Evolutionary conservation across 2,888 invertebrate genomes (phyloP).

Genomic region (Dendrolimus pini): DNA sequence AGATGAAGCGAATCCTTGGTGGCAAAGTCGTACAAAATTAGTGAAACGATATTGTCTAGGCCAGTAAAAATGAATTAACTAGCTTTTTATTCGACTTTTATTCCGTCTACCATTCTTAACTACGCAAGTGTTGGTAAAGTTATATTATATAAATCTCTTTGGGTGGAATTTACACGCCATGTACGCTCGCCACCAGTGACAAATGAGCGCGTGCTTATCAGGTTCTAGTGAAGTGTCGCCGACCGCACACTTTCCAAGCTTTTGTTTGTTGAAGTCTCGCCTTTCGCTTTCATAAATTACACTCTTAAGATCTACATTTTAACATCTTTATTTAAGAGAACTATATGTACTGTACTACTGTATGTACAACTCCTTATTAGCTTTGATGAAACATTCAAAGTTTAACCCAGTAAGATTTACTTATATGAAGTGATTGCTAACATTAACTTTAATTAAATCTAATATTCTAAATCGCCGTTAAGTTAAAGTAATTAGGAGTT

Average conservation of each 20-base stretch:
- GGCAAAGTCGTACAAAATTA: too few relatives aligned
- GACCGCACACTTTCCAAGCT: conserved; percentile 33
- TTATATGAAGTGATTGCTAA: too few relatives aligned
- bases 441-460: too few relatives aligned
- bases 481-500: too few relatives aligned
- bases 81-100: conserved; percentile 19
- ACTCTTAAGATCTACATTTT: not conserved
- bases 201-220: conserved; percentile 68
- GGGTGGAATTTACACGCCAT: conserved; percentile 63
- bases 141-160: conserved; percentile 42
- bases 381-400: too few relatives aligned
- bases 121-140: conserved; percentile 26
- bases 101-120: conserved; percentile 29
- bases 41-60: too few relatives aligned
- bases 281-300: conserved; percentile 11
- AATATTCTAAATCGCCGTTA: too few relatives aligned
- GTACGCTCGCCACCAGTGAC: conserved; percentile 59
- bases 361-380: too few relatives aligned
- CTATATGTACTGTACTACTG: not conserved
- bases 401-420: too few relatives aligned
- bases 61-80: too few relatives aligned
- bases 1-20: too few relatives aligned
- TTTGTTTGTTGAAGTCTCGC: conserved; percentile 24
- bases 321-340: not conserved
- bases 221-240: conserved; percentile 34